Evolutionary conservation across 2,113 vertebrate species (phyloP), one percentile per base, ranked within the genome.

Genomic region (Fregata magnificens): DNA sequence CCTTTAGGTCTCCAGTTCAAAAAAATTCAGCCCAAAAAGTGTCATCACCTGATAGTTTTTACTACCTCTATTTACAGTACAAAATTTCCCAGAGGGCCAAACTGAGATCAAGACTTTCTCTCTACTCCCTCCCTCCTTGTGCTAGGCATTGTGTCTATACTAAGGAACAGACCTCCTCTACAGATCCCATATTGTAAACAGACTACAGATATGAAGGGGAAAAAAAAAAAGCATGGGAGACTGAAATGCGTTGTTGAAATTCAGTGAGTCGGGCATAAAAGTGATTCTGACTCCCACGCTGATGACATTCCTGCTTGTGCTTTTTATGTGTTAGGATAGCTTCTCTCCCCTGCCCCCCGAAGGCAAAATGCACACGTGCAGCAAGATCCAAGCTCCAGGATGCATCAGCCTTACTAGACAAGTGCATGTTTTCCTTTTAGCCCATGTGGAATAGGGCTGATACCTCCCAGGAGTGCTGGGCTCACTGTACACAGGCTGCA

Each of bases 31-130:
- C 93, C 94, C 95, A 91, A 90, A 87, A 97, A 96, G 95, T 96
- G 95, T 97, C 93, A 96, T 96, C 95, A 96, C 96, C 95, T 95
- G 96, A 91, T 87, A 87, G 78, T 87, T 96, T 94, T 96, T 86
- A 96, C 77, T 88, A 24, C 83, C 84, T 96, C 66, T 95, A 95
- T 95, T 94, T 97, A 93, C 61, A 93, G 81, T 36, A 90, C 70
- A 61, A 69, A 25, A 91, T 96, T 79, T 94, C 93, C 83, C 89
- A 89, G 70, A 63, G 72, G 83, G n/a, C 72, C 86, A 80, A 88
- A 62, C 19, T 24, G 83, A 95, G 89, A 91, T 92, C 72, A 79
- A 84, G 83, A 73, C 67, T 86, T 92, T 73, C 47, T 72, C 63
- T 58, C 52, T 82, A 31, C 59, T 86, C 58, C 71, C 66, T 79